Evolutionary conservation across 1,140 invertebrate genomes (phyloP).

Genomic region (Leptinotarsa defecta): DNA sequence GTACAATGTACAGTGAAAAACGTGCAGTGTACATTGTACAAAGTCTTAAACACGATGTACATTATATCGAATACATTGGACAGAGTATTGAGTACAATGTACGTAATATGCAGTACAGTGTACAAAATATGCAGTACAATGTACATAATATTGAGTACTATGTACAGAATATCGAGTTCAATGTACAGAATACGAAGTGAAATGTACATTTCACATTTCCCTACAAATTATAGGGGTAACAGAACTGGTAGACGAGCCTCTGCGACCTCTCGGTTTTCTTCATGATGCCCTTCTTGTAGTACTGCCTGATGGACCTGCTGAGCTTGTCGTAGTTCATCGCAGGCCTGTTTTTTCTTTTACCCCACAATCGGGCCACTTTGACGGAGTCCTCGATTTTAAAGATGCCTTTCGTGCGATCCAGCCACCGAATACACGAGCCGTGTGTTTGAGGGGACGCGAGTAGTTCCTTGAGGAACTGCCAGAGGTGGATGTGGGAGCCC

Average conservation of each 20-base stretch:
- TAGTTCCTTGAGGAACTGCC: conserved; percentile 98
- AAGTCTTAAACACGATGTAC: neutral
- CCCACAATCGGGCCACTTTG: conserved; percentile 93
- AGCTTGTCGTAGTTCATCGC: conserved; percentile 99
- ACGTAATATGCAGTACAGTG: neutral
- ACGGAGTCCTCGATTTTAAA: conserved; percentile 99
- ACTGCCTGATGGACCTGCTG: conserved; percentile 95
- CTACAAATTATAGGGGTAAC: conserved; percentile 89
- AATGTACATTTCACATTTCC: conserved; percentile 13
- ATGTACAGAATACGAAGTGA: neutral
- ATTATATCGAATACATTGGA: neutral
- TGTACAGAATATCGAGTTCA: neutral
- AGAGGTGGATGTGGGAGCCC: conserved; percentile 90
- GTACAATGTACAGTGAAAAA: neutral
- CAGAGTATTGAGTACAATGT: neutral
- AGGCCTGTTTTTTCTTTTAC: conserved; percentile 94
- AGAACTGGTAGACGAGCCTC: conserved; percentile 98
- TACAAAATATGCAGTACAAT: neutral
- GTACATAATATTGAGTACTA: neutral
- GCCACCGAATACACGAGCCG: conserved; percentile 94
- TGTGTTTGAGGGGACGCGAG: conserved; percentile 83
- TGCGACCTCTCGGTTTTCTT: conserved; percentile 98
- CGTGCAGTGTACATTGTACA: neutral
- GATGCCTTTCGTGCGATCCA: conserved; percentile 90
- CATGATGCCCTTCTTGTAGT: conserved; percentile 99